These are phyloP conservation scores for Nomada goodeniana DNA, from an alignment of 2,888 invertebrate genomes.

Conservation along the genomic window DNA sequence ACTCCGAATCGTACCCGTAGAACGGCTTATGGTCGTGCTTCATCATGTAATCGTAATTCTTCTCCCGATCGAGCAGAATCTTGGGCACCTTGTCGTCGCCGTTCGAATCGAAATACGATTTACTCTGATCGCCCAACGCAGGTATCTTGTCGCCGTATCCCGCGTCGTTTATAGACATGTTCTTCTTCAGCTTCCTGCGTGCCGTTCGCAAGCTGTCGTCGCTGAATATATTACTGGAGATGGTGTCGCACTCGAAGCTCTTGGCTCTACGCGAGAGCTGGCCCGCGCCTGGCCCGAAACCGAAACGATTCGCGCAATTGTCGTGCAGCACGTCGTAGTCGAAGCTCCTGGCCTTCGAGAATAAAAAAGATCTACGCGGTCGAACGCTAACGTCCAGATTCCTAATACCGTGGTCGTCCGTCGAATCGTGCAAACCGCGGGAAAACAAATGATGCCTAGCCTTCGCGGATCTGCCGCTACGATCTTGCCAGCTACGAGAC, in stretches of 20 bases:
- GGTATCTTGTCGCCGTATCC: slow-evolving; percentile 82
- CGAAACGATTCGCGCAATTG: slow-evolving; percentile 65
- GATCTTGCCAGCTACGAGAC: slow-evolving; percentile 75
- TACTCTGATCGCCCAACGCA: slow-evolving; percentile 81
- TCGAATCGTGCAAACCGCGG: slow-evolving; percentile 47
- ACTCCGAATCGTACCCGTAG: slow-evolving; percentile 86
- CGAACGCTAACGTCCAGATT: slow-evolving; percentile 69
- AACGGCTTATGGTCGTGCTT: slow-evolving; percentile 79
- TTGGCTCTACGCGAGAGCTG: slow-evolving; percentile 73
- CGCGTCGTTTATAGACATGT: slow-evolving; percentile 79
- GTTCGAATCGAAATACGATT: slow-evolving; percentile 81
- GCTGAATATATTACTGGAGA: slow-evolving; percentile 82
- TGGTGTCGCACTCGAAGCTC: slow-evolving; percentile 82
- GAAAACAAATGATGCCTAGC: slow-evolving; percentile 56
- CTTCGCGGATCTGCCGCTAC: slow-evolving; percentile 53
- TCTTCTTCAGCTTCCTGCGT: slow-evolving; percentile 81
- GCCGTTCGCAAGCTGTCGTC: slow-evolving; percentile 83
- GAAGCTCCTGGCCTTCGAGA: slow-evolving; percentile 80
- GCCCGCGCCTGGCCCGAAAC: slow-evolving; percentile 58
- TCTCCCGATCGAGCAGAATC: slow-evolving; percentile 49
- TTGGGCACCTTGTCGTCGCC: slow-evolving; percentile 74
- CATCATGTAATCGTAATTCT: slow-evolving; percentile 64
- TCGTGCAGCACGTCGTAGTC: slow-evolving; percentile 77
- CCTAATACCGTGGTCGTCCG: slow-evolving; percentile 65
- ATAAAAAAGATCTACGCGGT: slow-evolving; percentile 73